Evolutionary conservation across 2,113 vertebrate species (phyloP), one percentile per base, ranked within the genome.

Genomic region (Xiphophorus couchianus): DNA sequence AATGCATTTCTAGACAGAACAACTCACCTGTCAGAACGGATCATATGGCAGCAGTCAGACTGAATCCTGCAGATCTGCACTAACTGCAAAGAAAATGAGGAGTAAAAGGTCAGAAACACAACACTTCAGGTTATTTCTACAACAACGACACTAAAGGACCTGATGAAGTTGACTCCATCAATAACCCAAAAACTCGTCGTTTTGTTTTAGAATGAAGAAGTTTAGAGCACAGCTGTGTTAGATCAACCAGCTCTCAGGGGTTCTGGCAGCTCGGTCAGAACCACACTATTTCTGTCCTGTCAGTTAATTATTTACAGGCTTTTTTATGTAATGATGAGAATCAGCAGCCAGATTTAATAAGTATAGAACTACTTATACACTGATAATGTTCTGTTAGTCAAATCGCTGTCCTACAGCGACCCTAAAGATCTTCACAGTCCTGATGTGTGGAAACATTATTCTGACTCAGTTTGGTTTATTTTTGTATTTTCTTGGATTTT

Each of bases 61-160:
- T 42, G 69, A 54, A 58, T 66, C 62, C 63, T 81, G 39, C 78
- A 33, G 58, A 19, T 82, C 84, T 89, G 87, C 48, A 75, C 68
- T 76, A 61, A 78, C 51, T 58, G 51, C 51, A 58, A 58, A 25
- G 17, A 58, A 58, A 54, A 22, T 11, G 22, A 51, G 15, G 17
- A 58, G 25, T n/a, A 54, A 54, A 54, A 22, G 17, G 51, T n/a
- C 9, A n/a, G 51, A 58, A 10, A 2, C 25, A n/a, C 22, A 42
- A 4, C 39, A 58, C 11, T 58, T 58, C 17, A 58, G 3, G 3
- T 10, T n/a, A 2, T 9, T n/a, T 25, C 25, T 58, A n/a, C 2
- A n/a, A 25, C 4, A 14, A 48, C 4, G 15, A 19, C 44, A 48
- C 44, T 19, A 17, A 48, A 48, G 15, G 4, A 71, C 54, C 66